phyloP scores from a whole-genome alignment of 2,888 invertebrate species.

The Lithophane semibrunnea region DNA sequence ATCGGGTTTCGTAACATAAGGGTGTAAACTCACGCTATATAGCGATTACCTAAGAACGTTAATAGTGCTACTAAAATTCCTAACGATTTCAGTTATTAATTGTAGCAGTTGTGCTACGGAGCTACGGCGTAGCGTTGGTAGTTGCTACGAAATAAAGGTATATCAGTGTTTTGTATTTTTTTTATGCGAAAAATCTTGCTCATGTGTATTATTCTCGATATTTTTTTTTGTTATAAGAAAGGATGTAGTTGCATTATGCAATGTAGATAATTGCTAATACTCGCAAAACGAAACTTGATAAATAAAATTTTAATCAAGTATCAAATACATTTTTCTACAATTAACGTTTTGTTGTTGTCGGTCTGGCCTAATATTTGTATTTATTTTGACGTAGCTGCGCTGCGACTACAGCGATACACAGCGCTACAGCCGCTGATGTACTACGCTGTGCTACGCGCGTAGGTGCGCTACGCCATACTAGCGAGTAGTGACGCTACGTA shows the following conservation, averaged over 20 bases:
- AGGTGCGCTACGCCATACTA: not conserved
- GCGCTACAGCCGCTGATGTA: not conserved
- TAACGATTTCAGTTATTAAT: conserved; percentile 53
- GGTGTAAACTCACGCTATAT: conserved; percentile 69
- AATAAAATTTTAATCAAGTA: not conserved
- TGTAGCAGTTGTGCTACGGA: conserved; percentile 60
- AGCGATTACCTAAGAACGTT: conserved; percentile 68
- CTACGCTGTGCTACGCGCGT: conserved; percentile 7
- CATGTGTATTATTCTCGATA: not conserved
- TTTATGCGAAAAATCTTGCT: not conserved
- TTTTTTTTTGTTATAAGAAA: not conserved
- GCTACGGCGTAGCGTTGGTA: conserved; percentile 55
- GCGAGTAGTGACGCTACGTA: not conserved
- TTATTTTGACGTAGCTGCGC: not conserved
- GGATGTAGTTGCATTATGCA: not conserved
- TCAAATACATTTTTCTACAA: not conserved
- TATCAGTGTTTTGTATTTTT: conserved; percentile 17
- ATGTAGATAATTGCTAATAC: not conserved
- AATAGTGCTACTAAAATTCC: conserved; percentile 61
- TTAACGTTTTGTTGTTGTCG: not conserved
- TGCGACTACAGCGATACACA: not conserved
- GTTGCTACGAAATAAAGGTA: conserved; percentile 56
- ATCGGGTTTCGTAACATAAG: conserved; percentile 63
- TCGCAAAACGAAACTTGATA: not conserved
- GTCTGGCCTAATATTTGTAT: not conserved